phyloP scores from a whole-genome alignment of 2,888 invertebrate genomes.

The Drosophila merina region DNA sequence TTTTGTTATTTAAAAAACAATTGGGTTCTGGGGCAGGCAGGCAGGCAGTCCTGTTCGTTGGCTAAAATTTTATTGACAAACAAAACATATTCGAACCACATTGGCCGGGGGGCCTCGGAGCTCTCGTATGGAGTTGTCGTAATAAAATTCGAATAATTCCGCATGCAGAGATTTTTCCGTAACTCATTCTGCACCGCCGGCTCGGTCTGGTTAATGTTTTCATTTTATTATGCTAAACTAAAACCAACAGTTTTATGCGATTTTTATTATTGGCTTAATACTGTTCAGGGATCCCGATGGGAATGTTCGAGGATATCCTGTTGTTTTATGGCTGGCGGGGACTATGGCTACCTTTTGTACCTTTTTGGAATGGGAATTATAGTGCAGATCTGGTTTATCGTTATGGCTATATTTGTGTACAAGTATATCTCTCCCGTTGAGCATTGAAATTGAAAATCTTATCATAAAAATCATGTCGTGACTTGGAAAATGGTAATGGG shows the following conservation, averaged over 20 bases:
- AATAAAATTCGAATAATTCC: slow-evolving; percentile 60
- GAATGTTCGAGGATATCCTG: slow-evolving; percentile 8
- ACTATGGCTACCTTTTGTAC: slow-evolving; percentile 13
- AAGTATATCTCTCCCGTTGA: slow-evolving; percentile 1
- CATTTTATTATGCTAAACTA: slow-evolving; percentile 69
- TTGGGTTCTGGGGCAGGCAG: slow-evolving; percentile 27
- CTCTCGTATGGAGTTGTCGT: slow-evolving; percentile 37
- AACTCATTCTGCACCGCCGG: slow-evolving; percentile 14
- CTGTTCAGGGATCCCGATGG: slow-evolving; percentile 28
- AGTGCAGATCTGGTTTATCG: slow-evolving; percentile 25
- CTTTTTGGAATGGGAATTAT: not conserved
- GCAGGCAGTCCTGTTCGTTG: slow-evolving; percentile 40
- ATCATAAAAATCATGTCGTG: slow-evolving; percentile 61
- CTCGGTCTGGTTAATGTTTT: slow-evolving; percentile 46
- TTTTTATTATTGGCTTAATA: slow-evolving; percentile 59
- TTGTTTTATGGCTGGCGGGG: slow-evolving; percentile 24
- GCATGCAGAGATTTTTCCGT: slow-evolving; percentile 20
- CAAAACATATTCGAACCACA: slow-evolving; percentile 52
- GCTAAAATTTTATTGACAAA: slow-evolving; percentile 61
- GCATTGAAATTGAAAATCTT: slow-evolving; percentile 70
- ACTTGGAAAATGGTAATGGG: slow-evolving; percentile 25
- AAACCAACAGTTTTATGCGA: slow-evolving; percentile 60
- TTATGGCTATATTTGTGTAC: slow-evolving; percentile 30
- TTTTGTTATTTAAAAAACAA: slow-evolving; percentile 47
- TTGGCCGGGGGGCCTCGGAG: slow-evolving; percentile 10